Percentiles rank a stretch among this genome's conserved stretches.
Conservation (phyloP, 1,140 invertebrate species). For the Pomacea maculata region DNA sequence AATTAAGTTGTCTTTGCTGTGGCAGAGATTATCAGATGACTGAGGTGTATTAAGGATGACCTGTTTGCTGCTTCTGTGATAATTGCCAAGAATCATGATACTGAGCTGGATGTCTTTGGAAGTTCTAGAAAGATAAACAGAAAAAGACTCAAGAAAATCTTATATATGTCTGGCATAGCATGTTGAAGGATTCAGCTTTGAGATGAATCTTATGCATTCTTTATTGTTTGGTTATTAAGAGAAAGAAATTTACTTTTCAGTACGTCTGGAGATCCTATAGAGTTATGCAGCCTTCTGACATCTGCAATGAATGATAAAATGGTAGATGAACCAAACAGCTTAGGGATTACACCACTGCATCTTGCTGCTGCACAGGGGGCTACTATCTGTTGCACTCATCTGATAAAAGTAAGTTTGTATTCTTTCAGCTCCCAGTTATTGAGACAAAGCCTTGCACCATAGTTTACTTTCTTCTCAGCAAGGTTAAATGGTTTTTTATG, state of each 20-base stretch:
- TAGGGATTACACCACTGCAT: slow-evolving; percentile 66
- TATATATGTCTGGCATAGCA: background rate
- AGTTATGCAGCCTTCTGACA: slow-evolving; percentile 62
- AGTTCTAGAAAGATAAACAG: background rate
- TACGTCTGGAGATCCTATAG: slow-evolving; percentile 65
- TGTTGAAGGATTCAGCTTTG: background rate
- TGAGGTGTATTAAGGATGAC: too few species aligned
- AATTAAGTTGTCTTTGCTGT: too few species aligned
- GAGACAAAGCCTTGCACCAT: background rate
- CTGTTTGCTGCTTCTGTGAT: too few species aligned
- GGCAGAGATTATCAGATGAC: too few species aligned
- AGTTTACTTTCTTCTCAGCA: background rate
- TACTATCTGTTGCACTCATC: slow-evolving; percentile 66
- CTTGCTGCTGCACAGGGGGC: slow-evolving; percentile 67
- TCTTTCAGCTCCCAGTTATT: background rate
- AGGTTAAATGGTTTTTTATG: background rate
- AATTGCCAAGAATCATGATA: too few species aligned
- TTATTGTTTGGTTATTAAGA: background rate
- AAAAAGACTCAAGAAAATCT: background rate
- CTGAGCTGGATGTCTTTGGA: too few species aligned
- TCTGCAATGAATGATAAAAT: slow-evolving; percentile 57
- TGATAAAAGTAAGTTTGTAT: slow-evolving; percentile 56
- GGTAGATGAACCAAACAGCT: slow-evolving; percentile 62
- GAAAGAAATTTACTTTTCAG: slow-evolving; percentile 9
- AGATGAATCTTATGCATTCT: background rate